phyloP scores from a whole-genome alignment of 2,797 vertebrate species.

The Catharus ustulatus region DNA sequence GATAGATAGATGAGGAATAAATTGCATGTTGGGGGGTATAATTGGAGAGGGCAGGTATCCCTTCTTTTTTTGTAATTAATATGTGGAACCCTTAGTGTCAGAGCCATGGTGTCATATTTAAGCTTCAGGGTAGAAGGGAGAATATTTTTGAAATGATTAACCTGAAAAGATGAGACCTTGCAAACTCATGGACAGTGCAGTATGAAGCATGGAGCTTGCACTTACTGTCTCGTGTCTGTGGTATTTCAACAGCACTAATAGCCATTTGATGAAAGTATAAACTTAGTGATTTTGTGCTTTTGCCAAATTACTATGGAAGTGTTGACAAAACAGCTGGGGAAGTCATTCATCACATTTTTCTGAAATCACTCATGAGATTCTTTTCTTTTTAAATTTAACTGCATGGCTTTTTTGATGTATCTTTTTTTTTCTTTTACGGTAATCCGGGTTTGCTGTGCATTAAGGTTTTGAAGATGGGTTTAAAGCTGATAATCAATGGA shows the following conservation, averaged over 20 bases:
- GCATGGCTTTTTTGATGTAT: neutral
- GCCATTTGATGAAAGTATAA: constrained; percentile 34
- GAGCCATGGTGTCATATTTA: neutral
- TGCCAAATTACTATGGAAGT: constrained; percentile 68
- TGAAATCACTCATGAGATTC: constrained; percentile 40
- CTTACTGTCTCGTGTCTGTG: neutral
- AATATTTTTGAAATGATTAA: neutral
- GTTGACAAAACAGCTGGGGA: constrained; percentile 64
- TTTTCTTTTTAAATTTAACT: constrained; percentile 39
- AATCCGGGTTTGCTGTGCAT: neutral
- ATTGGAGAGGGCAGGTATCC: neutral
- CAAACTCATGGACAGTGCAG: neutral
- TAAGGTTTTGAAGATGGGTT: neutral
- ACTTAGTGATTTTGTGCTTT: constrained; percentile 47
- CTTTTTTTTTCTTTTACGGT: neutral
- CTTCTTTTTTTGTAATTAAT: neutral
- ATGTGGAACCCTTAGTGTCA: neutral
- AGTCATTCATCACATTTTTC: constrained; percentile 51
- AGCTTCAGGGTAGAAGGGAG: neutral
- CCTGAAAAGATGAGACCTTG: neutral
- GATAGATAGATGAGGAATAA: neutral
- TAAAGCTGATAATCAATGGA: neutral
- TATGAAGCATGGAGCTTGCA: neutral
- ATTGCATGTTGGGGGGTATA: neutral
- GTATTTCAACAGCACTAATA: neutral